These are phyloP conservation scores for Calidris pygmaea DNA, from an alignment of 2,113 vertebrate species.

Conservation along the genomic window DNA sequence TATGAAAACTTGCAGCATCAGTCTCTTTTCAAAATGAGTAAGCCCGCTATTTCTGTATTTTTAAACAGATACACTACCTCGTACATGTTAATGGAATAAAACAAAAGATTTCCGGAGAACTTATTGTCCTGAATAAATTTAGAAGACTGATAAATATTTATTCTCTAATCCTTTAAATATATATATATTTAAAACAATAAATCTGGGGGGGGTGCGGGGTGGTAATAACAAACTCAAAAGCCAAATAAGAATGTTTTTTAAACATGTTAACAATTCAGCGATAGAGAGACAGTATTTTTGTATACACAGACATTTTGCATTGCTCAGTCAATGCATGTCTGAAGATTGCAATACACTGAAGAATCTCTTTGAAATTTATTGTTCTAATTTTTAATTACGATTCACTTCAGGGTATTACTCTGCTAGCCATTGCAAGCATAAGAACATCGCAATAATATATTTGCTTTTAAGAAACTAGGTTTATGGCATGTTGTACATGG, in stretches of 20 bases:
- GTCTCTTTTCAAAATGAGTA: slow-evolving; percentile 48
- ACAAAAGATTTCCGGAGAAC: neutral
- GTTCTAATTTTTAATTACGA: neutral
- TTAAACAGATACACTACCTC: neutral
- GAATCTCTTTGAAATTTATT: neutral
- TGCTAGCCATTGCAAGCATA: neutral
- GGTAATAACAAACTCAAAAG: neutral
- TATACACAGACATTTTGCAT: neutral
- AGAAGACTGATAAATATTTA: neutral
- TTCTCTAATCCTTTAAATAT: neutral
- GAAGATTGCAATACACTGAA: neutral
- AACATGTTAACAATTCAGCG: neutral
- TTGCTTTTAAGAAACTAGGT: neutral
- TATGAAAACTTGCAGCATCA: slow-evolving; percentile 44
- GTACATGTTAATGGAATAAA: neutral
- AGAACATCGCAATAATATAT: neutral
- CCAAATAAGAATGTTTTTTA: neutral
- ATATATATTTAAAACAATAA: neutral
- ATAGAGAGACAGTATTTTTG: neutral
- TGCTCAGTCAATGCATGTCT: neutral
- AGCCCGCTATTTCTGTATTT: neutral
- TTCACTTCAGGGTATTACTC: neutral
- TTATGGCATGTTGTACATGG: neutral
- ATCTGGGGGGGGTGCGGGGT: neutral
- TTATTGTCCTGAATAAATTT: neutral